Conservation (phyloP, 2,797 vertebrate genomes). For the Rhadinocentrus ornatus region DNA sequence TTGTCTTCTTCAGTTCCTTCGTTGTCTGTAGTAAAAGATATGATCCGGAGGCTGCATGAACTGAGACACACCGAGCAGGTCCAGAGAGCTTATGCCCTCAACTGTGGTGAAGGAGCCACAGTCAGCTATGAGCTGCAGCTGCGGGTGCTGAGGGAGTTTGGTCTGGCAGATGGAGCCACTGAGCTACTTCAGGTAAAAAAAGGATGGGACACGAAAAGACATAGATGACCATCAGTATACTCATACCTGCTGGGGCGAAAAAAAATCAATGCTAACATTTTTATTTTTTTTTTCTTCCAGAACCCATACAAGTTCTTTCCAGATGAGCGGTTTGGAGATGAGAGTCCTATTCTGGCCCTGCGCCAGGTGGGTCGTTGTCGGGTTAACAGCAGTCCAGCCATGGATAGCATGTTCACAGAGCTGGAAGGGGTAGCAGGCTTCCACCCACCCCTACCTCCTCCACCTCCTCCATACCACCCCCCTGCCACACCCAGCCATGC, state of each 20-base stretch:
- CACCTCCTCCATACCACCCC: slow-evolving; percentile 95
- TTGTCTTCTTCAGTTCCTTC: slow-evolving; percentile 85
- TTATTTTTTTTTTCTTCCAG: slow-evolving; percentile 68
- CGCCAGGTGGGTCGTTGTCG: slow-evolving; percentile 93
- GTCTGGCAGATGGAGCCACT: slow-evolving; percentile 92
- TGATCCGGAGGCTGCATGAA: slow-evolving; percentile 94
- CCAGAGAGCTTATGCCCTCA: slow-evolving; percentile 94
- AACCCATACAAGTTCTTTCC: slow-evolving; percentile 99
- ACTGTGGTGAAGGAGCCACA: slow-evolving; percentile 95
- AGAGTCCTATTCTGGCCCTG: slow-evolving; percentile 95
- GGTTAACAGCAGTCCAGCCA: slow-evolving; percentile 93
- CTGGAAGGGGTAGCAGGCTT: slow-evolving; percentile 95
- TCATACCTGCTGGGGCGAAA: too few species aligned
- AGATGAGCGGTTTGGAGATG: slow-evolving; percentile 96
- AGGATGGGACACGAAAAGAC: slow-evolving; percentile 63
- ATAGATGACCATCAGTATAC: slow-evolving; percentile 7
- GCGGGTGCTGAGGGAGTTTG: slow-evolving; percentile 94
- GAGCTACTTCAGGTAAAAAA: slow-evolving; percentile 93
- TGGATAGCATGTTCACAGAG: slow-evolving; percentile 96
- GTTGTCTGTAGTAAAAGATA: slow-evolving; percentile 90
- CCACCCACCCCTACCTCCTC: slow-evolving; percentile 94
- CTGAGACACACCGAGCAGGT: slow-evolving; percentile 95
- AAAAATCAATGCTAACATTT: background rate
- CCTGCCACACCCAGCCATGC: slow-evolving; percentile 90
- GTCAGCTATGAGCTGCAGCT: slow-evolving; percentile 98